Evolutionary conservation across 2,113 vertebrate species (phyloP), one percentile per base, ranked within the genome.

Genomic region (Muscicapa adusta): DNA sequence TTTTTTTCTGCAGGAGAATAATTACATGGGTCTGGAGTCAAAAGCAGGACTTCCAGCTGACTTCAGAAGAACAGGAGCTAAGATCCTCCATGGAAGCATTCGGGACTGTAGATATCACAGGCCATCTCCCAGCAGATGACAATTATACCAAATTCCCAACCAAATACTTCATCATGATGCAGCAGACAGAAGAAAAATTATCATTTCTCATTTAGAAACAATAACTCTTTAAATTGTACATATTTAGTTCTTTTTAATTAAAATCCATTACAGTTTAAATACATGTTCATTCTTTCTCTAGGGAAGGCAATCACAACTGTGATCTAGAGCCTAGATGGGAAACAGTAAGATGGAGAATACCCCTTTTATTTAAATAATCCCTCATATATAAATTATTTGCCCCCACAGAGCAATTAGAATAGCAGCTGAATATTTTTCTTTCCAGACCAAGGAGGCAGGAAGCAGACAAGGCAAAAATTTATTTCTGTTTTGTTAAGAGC

Each of bases 331-430:
- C 58, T 85, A 74, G 38, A 76, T 31, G 78, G 50, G 51, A 93
- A 79, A 50, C 15, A 48, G 36, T 75, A 82, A 63, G 17, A 61
- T 51, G 33, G 70, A 93, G 40, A 93, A 83, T 70, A 36, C 3
- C 85, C 34, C 18, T 85, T 91, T 89, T 71, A 66, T 89, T 95
- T 66, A 95, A 94, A 91, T 73, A 82, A 73, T 68, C 7, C 25
- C 18, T 73, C 54, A 76, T 91, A 73, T 89, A 95, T 76, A 92
- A 91, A 91, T 93, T 88, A 89, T 88, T 95, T 97, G 45, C 62
- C 77, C 58, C 62, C 3, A 4, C 33, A 88, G 84, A 95, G 71
- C 74, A 93, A 91, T 88, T 92, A 92, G 60, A 76, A 87, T 34
- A 92, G 33, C n/a, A 89, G 33, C 50, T 89, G 70, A 85, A 65